Evolutionary conservation across 2,113 vertebrate species (phyloP).

Genomic region (Felis chaus): DNA sequence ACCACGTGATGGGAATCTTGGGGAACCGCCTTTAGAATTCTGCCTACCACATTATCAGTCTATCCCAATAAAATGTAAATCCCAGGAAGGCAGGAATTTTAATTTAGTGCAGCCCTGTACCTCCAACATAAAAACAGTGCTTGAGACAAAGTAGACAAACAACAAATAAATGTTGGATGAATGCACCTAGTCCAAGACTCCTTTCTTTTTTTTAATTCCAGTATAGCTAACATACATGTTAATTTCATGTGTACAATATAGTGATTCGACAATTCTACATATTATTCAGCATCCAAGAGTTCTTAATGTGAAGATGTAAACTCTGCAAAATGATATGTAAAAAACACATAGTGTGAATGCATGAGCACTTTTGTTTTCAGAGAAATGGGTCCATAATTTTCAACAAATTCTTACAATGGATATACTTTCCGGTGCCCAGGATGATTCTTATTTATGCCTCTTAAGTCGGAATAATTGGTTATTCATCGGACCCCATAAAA

Average conservation of each 20-base stretch:
- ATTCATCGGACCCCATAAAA: neutral
- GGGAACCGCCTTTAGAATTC: neutral
- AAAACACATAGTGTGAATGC: neutral
- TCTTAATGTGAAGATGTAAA: neutral
- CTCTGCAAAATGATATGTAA: neutral
- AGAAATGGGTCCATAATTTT: neutral
- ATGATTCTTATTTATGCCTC: neutral
- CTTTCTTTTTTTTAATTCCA: neutral
- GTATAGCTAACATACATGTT: neutral
- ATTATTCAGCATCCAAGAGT: neutral
- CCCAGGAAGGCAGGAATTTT: neutral
- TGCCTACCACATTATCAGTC: neutral
- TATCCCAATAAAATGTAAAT: neutral
- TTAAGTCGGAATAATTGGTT: neutral
- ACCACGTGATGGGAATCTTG: neutral
- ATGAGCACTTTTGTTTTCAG: neutral
- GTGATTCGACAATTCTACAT: neutral
- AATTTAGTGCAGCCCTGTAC: neutral
- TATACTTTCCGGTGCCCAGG: neutral
- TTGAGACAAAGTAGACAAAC: neutral
- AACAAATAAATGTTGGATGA: neutral
- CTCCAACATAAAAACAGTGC: neutral
- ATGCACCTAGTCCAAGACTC: neutral
- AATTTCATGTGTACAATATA: neutral
- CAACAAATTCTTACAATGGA: neutral